Conservation (phyloP, 1,140 invertebrate species). For the Drosophila ananassae region DNA sequence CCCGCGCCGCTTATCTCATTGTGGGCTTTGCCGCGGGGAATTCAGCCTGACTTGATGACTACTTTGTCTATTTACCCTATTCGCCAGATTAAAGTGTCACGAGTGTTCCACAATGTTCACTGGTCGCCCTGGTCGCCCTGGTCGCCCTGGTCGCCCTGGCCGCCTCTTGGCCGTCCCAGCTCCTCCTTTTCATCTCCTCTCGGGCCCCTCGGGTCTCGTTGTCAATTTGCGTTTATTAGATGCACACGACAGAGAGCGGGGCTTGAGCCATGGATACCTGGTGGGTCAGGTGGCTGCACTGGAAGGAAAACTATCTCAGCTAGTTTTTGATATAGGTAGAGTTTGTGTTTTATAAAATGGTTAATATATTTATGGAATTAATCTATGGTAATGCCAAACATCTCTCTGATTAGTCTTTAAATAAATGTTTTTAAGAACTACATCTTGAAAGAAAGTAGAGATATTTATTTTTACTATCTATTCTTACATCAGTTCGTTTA, state of each 20-base stretch:
- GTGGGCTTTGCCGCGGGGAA: slow-evolving; percentile 15
- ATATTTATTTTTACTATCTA: too few relatives aligned
- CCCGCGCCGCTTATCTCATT: slow-evolving; percentile 38
- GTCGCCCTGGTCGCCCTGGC: background rate
- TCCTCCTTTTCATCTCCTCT: background rate
- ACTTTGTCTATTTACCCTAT: slow-evolving; percentile 65
- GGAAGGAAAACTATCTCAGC: background rate
- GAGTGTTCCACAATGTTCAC: slow-evolving; percentile 40
- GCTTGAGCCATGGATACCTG: slow-evolving; percentile 40
- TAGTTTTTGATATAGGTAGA: too few relatives aligned
- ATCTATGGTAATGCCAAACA: too few relatives aligned
- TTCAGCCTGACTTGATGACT: slow-evolving; percentile 50
- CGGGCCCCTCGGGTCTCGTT: slow-evolving; percentile 11
- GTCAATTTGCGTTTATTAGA: slow-evolving; percentile 77
- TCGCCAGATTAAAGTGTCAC: slow-evolving; percentile 71
- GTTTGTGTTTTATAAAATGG: too few relatives aligned
- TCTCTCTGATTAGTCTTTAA: too few relatives aligned
- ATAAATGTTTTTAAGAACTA: too few relatives aligned
- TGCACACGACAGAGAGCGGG: slow-evolving; percentile 49
- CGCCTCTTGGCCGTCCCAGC: background rate
- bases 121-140: background rate
- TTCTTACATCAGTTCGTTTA: too few relatives aligned
- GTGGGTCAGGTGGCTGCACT: slow-evolving; percentile 14
- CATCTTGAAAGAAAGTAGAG: too few relatives aligned
- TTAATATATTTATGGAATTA: too few relatives aligned